phyloP scores from a whole-genome alignment of 2,797 vertebrate genomes.

The Spea hammondii region DNA sequence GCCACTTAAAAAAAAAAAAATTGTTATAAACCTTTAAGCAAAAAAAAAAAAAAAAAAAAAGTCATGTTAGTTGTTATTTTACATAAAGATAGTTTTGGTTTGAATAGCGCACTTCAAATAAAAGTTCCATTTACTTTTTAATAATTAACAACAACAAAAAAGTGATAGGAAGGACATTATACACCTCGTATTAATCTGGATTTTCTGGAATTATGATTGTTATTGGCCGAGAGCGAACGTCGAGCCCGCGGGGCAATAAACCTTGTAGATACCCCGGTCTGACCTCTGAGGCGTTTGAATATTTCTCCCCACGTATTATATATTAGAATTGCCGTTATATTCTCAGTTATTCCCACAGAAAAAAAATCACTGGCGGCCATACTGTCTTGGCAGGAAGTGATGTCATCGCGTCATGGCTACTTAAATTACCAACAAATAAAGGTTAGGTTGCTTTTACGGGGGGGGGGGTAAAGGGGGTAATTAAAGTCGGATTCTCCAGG shows the following conservation, averaged over 20 bases:
- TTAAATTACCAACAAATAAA: background rate
- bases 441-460: background rate
- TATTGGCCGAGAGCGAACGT: conserved; percentile 15
- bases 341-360: background rate
- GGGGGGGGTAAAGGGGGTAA: no score
- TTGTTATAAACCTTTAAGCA: conserved; percentile 23
- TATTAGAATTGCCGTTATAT: no score
- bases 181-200: conserved; percentile 41
- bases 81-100: conserved; percentile 28
- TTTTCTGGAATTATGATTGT: conserved; percentile 9
- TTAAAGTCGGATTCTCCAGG: no score
- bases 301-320: no score
- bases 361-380: background rate
- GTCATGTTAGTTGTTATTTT: conserved; percentile 39
- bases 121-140: conserved; percentile 37
- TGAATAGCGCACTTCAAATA: conserved; percentile 41
- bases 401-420: background rate
- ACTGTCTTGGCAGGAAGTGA: conserved; percentile 32
- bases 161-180: conserved; percentile 41
- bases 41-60: background rate
- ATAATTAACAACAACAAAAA: conserved; percentile 35
- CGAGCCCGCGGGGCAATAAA: conserved; percentile 25
- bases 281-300: background rate
- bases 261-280: conserved; percentile 16
- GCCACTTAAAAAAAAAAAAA: conserved; percentile 43